Conservation (phyloP, 1,140 invertebrate species). For the Thaumetopoea pityocampa region DNA sequence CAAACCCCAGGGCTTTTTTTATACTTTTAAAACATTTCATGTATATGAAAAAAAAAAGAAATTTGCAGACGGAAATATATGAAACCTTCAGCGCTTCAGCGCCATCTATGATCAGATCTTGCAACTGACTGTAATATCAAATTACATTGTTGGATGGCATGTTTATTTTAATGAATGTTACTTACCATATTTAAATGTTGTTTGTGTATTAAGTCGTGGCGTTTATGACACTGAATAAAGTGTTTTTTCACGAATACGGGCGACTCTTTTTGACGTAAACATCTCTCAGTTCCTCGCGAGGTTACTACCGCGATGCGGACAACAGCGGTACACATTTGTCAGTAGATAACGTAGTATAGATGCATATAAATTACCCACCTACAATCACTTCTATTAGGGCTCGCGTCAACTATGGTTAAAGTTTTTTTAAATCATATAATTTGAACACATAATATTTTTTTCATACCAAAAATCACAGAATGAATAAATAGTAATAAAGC, state of each 20-base stretch:
- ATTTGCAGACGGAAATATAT: slow-evolving; percentile 3
- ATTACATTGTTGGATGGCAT: too few species aligned
- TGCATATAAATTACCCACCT: slow-evolving; percentile 13
- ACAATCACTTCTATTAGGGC: too few species aligned
- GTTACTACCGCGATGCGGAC: slow-evolving; percentile 36
- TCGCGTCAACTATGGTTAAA: neutral
- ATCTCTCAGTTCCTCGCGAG: slow-evolving; percentile 38
- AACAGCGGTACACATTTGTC: slow-evolving; percentile 33
- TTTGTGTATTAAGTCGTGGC: slow-evolving; percentile 11
- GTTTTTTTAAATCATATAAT: neutral
- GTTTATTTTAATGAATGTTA: too few species aligned
- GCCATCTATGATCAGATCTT: neutral
- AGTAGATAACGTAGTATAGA: slow-evolving; percentile 27
- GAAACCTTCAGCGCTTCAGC: too few species aligned
- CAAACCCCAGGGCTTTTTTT: neutral
- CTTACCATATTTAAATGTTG: slow-evolving; percentile 39
- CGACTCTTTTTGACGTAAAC: slow-evolving; percentile 28
- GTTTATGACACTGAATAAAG: slow-evolving; percentile 19
- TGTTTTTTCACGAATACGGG: slow-evolving; percentile 21
- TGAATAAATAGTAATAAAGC: too few species aligned
- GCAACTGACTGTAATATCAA: neutral
- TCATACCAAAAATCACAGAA: too few species aligned
- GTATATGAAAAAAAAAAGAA: neutral
- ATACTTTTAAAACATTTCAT: neutral
- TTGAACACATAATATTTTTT: too few species aligned